A percentile compares a stretch with the other conserved stretches of the same genome.
Evolutionary conservation across 2,888 invertebrate species (phyloP).

Genomic region (Drosophila atripex): DNA sequence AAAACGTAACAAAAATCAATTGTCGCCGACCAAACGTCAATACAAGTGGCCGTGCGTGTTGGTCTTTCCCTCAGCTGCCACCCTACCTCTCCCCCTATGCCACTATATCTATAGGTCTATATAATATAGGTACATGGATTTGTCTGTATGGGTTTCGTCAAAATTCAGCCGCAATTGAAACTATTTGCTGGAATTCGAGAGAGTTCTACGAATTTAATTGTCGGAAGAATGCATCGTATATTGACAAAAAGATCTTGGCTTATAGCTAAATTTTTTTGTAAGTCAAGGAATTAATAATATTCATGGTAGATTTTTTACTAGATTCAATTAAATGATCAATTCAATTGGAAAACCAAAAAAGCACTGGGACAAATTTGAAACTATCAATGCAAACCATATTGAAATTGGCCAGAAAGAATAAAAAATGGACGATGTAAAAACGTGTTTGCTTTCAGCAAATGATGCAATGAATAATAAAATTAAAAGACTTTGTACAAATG

Average conservation of each 20-base stretch:
- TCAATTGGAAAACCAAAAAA: background rate
- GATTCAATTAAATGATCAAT: background rate
- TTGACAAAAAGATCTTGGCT: background rate
- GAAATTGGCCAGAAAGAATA: background rate
- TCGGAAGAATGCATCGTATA: conserved; percentile 32
- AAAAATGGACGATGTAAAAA: background rate
- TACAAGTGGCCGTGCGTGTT: conserved; percentile 63
- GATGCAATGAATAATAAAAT: conserved; percentile 19
- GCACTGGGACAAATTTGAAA: background rate
- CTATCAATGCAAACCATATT: conserved; percentile 4
- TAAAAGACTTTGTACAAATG: conserved; percentile 3
- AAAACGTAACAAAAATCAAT: conserved; percentile 79
- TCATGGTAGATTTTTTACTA: background rate
- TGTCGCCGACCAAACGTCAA: conserved; percentile 79
- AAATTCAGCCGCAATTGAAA: conserved; percentile 75
- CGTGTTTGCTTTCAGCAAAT: conserved; percentile 8
- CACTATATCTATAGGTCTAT: background rate
- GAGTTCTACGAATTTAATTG: conserved; percentile 70
- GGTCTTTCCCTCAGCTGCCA: conserved; percentile 19
- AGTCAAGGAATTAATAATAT: too few species aligned
- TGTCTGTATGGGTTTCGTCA: conserved; percentile 59
- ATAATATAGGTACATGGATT: conserved; percentile 3
- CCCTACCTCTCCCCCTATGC: conserved; percentile 2
- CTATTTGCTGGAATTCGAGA: conserved; percentile 56
- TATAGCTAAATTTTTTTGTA: background rate